A percentile compares a stretch with the other conserved stretches of the same genome.
These are phyloP conservation scores for Paedocypris micromegethes DNA, from an alignment of 2,797 vertebrate genomes.

Conservation along the genomic window DNA sequence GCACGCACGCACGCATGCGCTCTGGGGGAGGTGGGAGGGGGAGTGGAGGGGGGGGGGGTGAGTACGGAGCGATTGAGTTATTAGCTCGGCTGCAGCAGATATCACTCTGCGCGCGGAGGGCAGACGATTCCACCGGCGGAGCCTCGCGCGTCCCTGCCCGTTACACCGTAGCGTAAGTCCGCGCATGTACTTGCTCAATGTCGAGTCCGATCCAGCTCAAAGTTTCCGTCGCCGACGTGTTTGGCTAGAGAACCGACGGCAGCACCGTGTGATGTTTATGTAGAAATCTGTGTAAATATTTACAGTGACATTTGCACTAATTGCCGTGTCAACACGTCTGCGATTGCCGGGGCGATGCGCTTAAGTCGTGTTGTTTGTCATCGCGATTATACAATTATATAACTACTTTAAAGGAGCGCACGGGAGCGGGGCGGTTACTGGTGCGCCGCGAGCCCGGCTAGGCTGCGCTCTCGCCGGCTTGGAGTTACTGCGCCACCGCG, in stretches of 20 bases:
- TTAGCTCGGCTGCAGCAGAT: conserved; percentile 83
- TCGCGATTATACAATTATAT: conserved; percentile 35
- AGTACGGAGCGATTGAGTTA: conserved; percentile 64
- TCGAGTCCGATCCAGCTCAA: neutral
- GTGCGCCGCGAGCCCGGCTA: conserved; percentile 53
- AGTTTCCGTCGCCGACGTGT: conserved; percentile 33
- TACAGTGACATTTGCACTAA: conserved; percentile 57
- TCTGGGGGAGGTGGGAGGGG: conserved; percentile 57
- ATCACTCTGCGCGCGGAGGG: conserved; percentile 81
- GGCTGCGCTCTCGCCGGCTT: conserved; percentile 59
- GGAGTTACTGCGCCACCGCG: conserved; percentile 70
- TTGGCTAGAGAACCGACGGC: conserved; percentile 55
- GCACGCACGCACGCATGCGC: conserved; percentile 53
- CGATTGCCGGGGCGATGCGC: conserved; percentile 1
- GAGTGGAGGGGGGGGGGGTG: conserved; percentile 63
- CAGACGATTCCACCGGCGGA: conserved; percentile 82
- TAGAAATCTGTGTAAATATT: conserved; percentile 57
- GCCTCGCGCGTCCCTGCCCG: conserved; percentile 74
- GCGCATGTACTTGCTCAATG: conserved; percentile 37
- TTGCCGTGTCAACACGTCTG: conserved; percentile 42
- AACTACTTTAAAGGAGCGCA: conserved; percentile 54
- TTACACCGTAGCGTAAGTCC: conserved; percentile 86
- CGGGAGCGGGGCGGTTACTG: conserved; percentile 52
- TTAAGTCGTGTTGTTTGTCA: conserved; percentile 49
- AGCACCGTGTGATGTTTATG: conserved; percentile 58